A percentile compares a stretch with the other conserved stretches of the same genome.
These are phyloP conservation scores for Sphenodon punctatus DNA, from an alignment of 2,797 vertebrate species.

Conservation along the genomic window DNA sequence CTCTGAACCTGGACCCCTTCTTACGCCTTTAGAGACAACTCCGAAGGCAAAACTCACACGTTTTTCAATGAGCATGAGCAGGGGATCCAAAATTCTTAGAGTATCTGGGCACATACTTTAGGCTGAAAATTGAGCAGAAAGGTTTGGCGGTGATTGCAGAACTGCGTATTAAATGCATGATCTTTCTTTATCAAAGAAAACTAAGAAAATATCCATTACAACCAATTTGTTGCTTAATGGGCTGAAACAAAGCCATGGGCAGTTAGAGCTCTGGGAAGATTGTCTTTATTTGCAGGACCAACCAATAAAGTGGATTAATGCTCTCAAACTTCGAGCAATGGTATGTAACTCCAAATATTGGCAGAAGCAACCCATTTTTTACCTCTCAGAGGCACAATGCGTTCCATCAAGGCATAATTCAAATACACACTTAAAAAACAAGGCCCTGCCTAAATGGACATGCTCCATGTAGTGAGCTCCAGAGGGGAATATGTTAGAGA, in stretches of 20 bases:
- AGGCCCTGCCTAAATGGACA: neutral
- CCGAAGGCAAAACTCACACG: neutral
- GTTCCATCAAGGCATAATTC: slow-evolving; percentile 49
- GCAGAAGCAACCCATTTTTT: slow-evolving; percentile 64
- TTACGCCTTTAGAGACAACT: too few relatives aligned
- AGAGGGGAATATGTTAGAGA: neutral
- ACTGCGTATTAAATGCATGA: slow-evolving; percentile 30
- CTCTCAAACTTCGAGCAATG: slow-evolving; percentile 57
- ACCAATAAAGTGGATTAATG: slow-evolving; percentile 57
- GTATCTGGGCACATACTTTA: neutral
- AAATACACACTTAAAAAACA: neutral
- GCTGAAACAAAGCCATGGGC: slow-evolving; percentile 52
- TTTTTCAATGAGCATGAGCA: neutral
- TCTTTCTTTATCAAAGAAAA: slow-evolving; percentile 48
- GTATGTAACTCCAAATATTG: slow-evolving; percentile 60
- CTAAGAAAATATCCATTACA: slow-evolving; percentile 62
- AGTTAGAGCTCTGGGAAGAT: slow-evolving; percentile 51
- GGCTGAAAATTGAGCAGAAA: neutral
- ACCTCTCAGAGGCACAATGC: slow-evolving; percentile 49
- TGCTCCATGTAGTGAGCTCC: neutral
- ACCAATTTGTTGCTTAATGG: slow-evolving; percentile 68
- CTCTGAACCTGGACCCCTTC: too few relatives aligned
- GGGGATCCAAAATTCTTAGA: neutral
- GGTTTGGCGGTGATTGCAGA: slow-evolving; percentile 11
- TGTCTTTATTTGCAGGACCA: slow-evolving; percentile 57